Evolutionary conservation across 2,113 vertebrate genomes (phyloP).

Genomic region (Nanorana parkeri): DNA sequence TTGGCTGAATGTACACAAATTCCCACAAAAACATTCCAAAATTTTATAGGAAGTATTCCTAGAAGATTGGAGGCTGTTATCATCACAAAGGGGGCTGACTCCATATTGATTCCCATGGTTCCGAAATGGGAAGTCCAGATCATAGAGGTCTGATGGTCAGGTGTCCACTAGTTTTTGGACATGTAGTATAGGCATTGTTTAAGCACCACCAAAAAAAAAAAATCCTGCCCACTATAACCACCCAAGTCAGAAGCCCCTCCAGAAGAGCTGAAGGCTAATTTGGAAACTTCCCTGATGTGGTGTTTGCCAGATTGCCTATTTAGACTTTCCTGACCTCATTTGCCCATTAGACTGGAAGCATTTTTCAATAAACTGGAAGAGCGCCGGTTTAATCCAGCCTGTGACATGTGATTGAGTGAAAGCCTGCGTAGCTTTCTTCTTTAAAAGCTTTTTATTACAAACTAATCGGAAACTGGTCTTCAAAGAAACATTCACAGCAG

Average conservation of each 20-base stretch:
- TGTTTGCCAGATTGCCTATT: neutral
- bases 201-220: too few species aligned
- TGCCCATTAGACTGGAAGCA: neutral
- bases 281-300: neutral
- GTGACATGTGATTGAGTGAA: conserved; percentile 1
- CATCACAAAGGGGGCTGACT: too few species aligned
- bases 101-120: too few species aligned
- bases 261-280: neutral
- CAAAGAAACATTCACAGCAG: conserved; percentile 16
- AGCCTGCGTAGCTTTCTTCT: neutral
- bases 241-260: neutral
- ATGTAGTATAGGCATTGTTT: too few species aligned
- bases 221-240: neutral
- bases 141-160: too few species aligned
- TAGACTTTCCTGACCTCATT: conserved; percentile 10
- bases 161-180: too few species aligned
- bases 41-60: too few species aligned
- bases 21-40: too few species aligned
- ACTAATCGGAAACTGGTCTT: neutral
- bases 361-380: neutral
- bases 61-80: too few species aligned
- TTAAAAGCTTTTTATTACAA: conserved; percentile 23
- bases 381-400: neutral
- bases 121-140: too few species aligned
- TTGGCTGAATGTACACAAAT: too few species aligned